These are phyloP conservation scores for Gymnocephalus cernua DNA, from an alignment of 2,113 vertebrate species.

Conservation along the genomic window DNA sequence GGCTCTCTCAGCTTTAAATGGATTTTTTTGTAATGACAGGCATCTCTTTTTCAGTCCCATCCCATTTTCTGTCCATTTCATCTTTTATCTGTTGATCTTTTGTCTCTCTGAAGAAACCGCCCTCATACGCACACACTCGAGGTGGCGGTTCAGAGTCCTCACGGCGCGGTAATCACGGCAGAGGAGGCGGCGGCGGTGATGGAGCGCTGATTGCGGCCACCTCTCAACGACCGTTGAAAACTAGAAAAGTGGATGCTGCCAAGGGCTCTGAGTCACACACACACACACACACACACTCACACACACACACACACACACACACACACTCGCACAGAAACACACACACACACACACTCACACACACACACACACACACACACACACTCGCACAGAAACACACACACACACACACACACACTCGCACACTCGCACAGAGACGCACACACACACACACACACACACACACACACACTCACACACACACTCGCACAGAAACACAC, in stretches of 20 bases:
- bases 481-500: too few species aligned
- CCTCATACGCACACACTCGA: constrained; percentile 12
- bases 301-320: neutral
- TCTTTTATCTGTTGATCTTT: neutral
- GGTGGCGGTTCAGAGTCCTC: constrained; percentile 15
- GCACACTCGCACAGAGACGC: too few species aligned
- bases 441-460: too few species aligned
- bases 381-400: too few species aligned
- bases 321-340: neutral
- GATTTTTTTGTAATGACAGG: constrained; percentile 29
- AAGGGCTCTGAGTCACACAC: neutral
- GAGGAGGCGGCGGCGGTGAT: neutral
- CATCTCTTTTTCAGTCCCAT: neutral
- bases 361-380: neutral
- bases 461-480: too few species aligned
- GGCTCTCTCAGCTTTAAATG: constrained; percentile 4
- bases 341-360: neutral
- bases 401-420: too few species aligned
- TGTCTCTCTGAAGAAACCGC: neutral
- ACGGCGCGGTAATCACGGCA: constrained; percentile 63
- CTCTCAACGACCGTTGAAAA: constrained; percentile 35
- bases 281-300: constrained; percentile 1
- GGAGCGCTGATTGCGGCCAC: constrained; percentile 59
- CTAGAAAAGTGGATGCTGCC: constrained; percentile 37
- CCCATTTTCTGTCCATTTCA: constrained; percentile 13